Conservation (phyloP, 2,888 invertebrate genomes). For the Heliothis peltigera region DNA sequence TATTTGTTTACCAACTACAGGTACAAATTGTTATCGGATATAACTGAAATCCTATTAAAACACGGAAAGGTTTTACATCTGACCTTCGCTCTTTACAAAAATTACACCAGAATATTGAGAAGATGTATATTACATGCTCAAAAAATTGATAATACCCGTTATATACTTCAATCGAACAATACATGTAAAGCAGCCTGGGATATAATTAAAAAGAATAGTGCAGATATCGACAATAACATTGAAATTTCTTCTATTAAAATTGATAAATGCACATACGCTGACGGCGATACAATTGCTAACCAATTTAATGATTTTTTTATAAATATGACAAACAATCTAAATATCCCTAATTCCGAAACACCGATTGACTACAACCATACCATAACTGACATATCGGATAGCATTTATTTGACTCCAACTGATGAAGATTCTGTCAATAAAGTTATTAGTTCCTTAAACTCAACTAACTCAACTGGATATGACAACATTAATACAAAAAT, state of each 20-base stretch:
- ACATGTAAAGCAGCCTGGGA: neutral
- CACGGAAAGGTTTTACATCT: constrained; percentile 27
- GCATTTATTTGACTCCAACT: too few species aligned
- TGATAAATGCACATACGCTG: neutral
- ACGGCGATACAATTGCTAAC: neutral
- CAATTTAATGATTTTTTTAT: constrained; percentile 3
- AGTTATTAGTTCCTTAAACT: too few species aligned
- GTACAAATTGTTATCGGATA: constrained; percentile 29
- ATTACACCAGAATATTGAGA: neutral
- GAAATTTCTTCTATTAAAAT: neutral
- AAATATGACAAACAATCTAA: neutral
- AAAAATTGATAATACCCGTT: constrained; percentile 4
- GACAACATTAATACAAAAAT: too few species aligned
- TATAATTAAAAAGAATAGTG: constrained; percentile 1
- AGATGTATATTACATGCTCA: neutral
- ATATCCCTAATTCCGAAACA: neutral
- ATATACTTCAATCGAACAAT: neutral
- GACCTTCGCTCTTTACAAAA: constrained; percentile 14
- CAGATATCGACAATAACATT: neutral
- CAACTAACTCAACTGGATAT: too few species aligned
- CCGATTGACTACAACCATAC: too few species aligned
- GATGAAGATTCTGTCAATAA: too few species aligned
- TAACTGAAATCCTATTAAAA: constrained; percentile 26
- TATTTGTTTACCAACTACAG: constrained; percentile 22
- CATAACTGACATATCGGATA: too few species aligned